Evolutionary conservation across 1,140 invertebrate species (phyloP).

Genomic region (Bathynomus jamesi): DNA sequence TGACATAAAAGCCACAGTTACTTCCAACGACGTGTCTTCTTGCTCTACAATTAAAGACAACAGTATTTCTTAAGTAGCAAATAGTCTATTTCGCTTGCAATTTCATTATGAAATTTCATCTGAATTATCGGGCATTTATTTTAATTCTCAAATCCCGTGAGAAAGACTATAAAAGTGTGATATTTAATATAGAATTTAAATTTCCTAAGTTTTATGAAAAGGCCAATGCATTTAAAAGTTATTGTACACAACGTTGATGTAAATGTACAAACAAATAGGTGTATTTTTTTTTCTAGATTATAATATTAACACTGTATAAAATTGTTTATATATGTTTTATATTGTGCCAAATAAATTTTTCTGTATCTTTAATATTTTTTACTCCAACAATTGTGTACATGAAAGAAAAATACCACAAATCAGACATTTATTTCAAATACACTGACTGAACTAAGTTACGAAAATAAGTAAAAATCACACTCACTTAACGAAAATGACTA

Average conservation of each 20-base stretch:
- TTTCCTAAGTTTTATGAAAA: background rate
- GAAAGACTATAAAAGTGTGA: background rate
- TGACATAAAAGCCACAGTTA: too few relatives aligned
- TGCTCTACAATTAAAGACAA: background rate
- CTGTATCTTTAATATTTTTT: too few relatives aligned
- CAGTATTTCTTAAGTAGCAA: background rate
- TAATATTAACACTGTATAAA: background rate
- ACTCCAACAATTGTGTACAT: too few relatives aligned
- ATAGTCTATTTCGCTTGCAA: too few relatives aligned
- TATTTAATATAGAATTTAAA: background rate
- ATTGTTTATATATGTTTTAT: conserved; percentile 2
- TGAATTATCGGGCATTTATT: background rate
- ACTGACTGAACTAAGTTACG: too few relatives aligned
- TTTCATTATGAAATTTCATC: too few relatives aligned
- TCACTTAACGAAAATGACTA: too few relatives aligned
- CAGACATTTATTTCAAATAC: too few relatives aligned
- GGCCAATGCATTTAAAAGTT: background rate
- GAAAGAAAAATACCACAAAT: too few relatives aligned
- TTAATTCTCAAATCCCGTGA: background rate
- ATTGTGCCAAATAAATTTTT: background rate
- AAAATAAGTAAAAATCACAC: too few relatives aligned
- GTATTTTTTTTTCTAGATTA: background rate
- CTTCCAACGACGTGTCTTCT: background rate
- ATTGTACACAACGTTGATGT: background rate
- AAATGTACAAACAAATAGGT: background rate